These are phyloP conservation scores for Tridacna gigas DNA, from an alignment of 2,888 invertebrate species.

Conservation along the genomic window DNA sequence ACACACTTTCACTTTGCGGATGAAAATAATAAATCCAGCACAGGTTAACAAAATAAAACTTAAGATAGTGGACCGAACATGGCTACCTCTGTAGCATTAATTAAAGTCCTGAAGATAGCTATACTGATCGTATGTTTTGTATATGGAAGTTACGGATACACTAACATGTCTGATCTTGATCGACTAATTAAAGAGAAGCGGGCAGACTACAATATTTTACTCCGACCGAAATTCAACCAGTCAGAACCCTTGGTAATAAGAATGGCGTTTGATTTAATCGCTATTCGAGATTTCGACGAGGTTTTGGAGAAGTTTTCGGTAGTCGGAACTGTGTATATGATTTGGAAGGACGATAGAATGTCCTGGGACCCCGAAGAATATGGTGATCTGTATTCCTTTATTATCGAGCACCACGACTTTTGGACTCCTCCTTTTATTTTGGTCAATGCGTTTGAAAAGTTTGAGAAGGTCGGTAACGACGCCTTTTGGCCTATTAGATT, in stretches of 20 bases:
- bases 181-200: neutral
- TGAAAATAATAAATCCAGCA: neutral
- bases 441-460: slow-evolving; percentile 20
- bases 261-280: slow-evolving; percentile 34
- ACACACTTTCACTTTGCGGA: neutral
- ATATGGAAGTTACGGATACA: neutral
- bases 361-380: slow-evolving; percentile 40
- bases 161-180: slow-evolving; percentile 6
- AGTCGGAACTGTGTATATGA: slow-evolving; percentile 6
- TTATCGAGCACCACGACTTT: slow-evolving; percentile 26
- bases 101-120: neutral
- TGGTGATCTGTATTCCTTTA: slow-evolving; percentile 25
- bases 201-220: no score
- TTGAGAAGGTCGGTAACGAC: slow-evolving; percentile 13
- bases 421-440: slow-evolving; percentile 49
- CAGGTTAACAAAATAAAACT: neutral
- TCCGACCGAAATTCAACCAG: slow-evolving; percentile 10
- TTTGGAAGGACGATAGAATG: slow-evolving; percentile 45
- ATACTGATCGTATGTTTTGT: neutral
- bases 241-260: slow-evolving; percentile 2
- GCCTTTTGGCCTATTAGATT: slow-evolving; percentile 7
- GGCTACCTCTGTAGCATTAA: no score
- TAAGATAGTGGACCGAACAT: neutral
- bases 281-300: slow-evolving; percentile 47
- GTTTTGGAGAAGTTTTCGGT: slow-evolving; percentile 33